These are phyloP conservation scores for Delphinapterus leucas DNA, from an alignment of 2,113 vertebrate genomes.

Conservation along the genomic window DNA sequence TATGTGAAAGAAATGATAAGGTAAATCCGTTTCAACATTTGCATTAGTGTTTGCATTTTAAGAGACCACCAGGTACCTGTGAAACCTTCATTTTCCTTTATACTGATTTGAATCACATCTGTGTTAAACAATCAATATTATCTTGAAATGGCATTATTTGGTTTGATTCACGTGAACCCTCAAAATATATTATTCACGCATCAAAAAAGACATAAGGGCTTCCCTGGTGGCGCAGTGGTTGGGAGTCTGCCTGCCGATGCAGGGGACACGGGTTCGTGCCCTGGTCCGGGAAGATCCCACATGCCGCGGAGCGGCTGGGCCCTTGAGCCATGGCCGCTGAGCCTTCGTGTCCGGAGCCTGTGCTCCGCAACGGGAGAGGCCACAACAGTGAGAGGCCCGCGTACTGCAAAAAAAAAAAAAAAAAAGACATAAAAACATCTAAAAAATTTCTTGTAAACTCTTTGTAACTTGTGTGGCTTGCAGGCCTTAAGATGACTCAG, in stretches of 20 bases:
- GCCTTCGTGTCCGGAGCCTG: too few species aligned
- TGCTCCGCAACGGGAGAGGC: too few species aligned
- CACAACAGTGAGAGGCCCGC: too few species aligned
- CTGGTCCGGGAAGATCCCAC: too few species aligned
- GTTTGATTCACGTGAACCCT: conserved; percentile 69
- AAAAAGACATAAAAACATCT: conserved; percentile 39
- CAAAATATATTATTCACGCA: conserved; percentile 34
- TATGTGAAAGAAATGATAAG: conserved; percentile 99
- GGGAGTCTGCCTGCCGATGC: too few species aligned
- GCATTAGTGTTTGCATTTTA: conserved; percentile 75
- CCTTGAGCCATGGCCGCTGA: too few species aligned
- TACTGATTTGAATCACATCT: conserved; percentile 72
- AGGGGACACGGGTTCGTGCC: too few species aligned
- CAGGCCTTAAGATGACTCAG: conserved; percentile 6
- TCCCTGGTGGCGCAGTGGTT: too few species aligned
- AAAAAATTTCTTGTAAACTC: conserved; percentile 31
- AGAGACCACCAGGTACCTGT: conserved; percentile 77
- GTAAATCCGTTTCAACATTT: conserved; percentile 85
- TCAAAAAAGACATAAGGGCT: conserved; percentile 6
- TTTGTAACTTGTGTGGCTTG: conserved; percentile 22
- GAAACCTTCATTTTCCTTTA: conserved; percentile 74
- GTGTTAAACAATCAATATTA: conserved; percentile 60
- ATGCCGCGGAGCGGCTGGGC: too few species aligned
- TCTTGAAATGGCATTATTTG: conserved; percentile 75
- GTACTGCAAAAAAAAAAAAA: too few species aligned